Evolutionary conservation across 2,888 invertebrate genomes (phyloP), one percentile per base, ranked within the genome.

Genomic region (Trimorus sp.): DNA sequence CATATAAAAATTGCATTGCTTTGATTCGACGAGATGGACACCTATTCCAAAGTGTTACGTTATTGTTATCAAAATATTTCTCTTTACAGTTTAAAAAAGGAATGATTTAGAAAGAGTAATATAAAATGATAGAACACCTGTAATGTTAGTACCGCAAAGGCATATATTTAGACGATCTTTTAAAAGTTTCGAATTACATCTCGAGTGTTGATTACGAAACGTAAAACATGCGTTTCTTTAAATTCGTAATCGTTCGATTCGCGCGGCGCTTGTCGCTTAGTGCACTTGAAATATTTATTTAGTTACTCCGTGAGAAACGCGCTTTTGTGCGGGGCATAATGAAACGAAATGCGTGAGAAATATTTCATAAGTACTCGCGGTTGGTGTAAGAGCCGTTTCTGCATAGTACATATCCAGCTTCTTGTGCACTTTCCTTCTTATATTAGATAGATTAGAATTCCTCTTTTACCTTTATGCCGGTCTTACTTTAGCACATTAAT

Each of bases 271-370:
- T 53, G 66, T 59, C 15, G 51, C 45, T 58, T 66, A 78, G 59
- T 66, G 60, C 16, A 66, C 53, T 71, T 78, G 53, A 71, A 78
- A 66, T 71, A 78, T 78, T 71, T 71, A 78, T 78, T 71, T 42
- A 60, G 65, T 78, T 71, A 70, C 53, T 51, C 70, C 66, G 54
- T 48, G 54, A 70, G 74, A 78, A 82, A 74, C 74, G 73, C 62
- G 74, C 74, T 70, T 70, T 70, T 81, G 82, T 83, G 80, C 79
- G 76, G 63, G 84, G 81, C 81, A 86, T 89, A 88, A 89, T 89
- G 87, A 90, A 89, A 90, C 88, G 87, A 89, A 88, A 89, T 89
- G 87, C 86, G 88, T 86, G 84, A 86, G 88, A 89, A 89, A 89
- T 89, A 90, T 89, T 90, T 89, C 89, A 90, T 89, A 90, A 89